Base-by-base conservation (phyloP, 2,888 invertebrate species). In the Notodonta dromedarius region DNA sequence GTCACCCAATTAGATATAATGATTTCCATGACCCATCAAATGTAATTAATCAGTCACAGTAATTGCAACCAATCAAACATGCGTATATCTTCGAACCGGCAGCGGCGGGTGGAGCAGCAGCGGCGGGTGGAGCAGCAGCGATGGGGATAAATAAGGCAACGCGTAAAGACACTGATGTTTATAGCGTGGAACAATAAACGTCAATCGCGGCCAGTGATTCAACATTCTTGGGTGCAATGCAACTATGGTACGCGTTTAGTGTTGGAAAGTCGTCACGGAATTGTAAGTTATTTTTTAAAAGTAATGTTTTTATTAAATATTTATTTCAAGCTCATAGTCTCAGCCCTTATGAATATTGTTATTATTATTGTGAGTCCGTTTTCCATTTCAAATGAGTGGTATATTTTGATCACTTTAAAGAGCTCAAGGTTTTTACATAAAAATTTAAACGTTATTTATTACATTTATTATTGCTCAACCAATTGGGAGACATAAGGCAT, bases 151-250 rank as follows among this genome's bases (percentile, higher is more conserved):
- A 77, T 75, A 70, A 73, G 69, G 50, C 64, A 64, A 50, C 65
- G 63, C 60, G 67, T 77, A 70, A 70, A 70, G 65, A 67, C 58
- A 66, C 69, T 67, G 66, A 72, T 73, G 77, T 79, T 82, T 78
- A 79, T 74, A 60, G 77, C 62, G 67, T 59, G 65, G 24, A 65
- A 63, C 77, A 61, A 77, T 80, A 80, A 81, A 84, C 76, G 80
- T 81, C 81, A 78, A 76, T 79, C 73, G 62, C 58, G 58, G 60
- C 61, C 62, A 61, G 76, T 74, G 77, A 80, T 79, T 71, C 69
- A 66, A 65, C 76, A 73, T 70, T 71, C 67, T 59, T 62, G 52
- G 63, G 53, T 64, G 69, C 58, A 65, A 64, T 64, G 69, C 58
- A 65, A 64, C 63, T 65, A 62, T 12, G 57, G 60, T 66, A 67